Evolutionary conservation across 2,113 vertebrate species (phyloP), one percentile per base, ranked within the genome.

Genomic region (Cyprinodon brontotheroides): DNA sequence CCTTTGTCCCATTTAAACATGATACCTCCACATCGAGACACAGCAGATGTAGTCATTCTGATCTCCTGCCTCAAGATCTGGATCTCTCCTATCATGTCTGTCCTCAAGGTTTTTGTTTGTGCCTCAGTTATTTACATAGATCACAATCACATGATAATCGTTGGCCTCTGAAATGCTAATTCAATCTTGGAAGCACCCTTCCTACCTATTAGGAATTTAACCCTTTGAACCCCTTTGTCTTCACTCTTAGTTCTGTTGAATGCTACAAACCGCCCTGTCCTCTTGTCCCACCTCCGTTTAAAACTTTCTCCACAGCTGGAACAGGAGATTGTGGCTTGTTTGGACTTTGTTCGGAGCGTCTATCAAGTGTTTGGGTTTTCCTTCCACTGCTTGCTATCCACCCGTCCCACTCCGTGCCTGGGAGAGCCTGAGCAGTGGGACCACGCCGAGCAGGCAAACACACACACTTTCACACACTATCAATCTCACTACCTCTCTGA

Each of bases 361-460:
- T 99, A 98, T 80, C 64, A 89, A 0, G 91, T 95, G 11, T 95
- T 98, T 76, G 97, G 97, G 4, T 98, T 99, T 85, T 94, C 95
- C 61, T 96, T 97, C 92, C 95, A 82, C 80, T 93, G 97, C 87
- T 94, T 93, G 1, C 92, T 98, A 61, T 96, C 97, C 43, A 98
- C 97, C 0, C 94, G 96, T 0, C 97, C 97, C 0, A 74, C 93
- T 0, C 93, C 93, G 0, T 98, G 94, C 84, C 92, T 98, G 3
- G 97, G 97, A 20, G 96, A 97, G 41, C 88, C 94, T 1, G 61
- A 74, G 0, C 93, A 96, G 20, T 99, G 97, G 97, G 95, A 97
- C 74, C 87, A 73, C 0, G 97, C 97, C 0, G 97, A 98, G 83
- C 90, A 95, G 96, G 97, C 97, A 77, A 86, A 79, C 60, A 14